Percentiles rank a stretch among this genome's conserved stretches.
Conservation (phyloP, 2,113 vertebrate genomes). For the Riparia riparia region DNA sequence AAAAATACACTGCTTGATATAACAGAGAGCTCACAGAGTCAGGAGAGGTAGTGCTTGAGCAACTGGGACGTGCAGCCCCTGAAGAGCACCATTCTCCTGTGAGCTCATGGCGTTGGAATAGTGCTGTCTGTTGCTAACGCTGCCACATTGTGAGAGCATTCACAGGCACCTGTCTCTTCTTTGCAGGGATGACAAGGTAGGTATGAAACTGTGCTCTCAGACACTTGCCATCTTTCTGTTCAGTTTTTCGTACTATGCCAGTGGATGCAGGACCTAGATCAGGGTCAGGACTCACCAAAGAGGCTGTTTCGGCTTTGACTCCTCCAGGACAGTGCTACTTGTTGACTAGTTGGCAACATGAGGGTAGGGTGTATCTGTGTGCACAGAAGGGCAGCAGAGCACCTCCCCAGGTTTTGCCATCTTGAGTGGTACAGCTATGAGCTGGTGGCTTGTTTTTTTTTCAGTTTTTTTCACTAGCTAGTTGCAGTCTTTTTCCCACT, state of each 20-base stretch:
- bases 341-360: not conserved
- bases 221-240: not conserved
- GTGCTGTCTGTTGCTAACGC: not conserved
- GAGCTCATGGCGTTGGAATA: not conserved
- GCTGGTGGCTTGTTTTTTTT: not conserved
- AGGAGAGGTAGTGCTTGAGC: not conserved
- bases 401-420: not conserved
- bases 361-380: not conserved
- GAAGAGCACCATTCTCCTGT: rapidly evolving
- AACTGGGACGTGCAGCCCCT: rapidly evolving
- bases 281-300: not conserved
- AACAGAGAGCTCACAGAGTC: not conserved
- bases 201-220: not conserved
- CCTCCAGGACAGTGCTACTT: not conserved
- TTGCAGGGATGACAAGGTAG: not conserved
- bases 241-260: not conserved
- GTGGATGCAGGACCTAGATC: not conserved
- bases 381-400: not conserved
- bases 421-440: not conserved
- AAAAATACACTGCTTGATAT: not conserved
- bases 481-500: not conserved
- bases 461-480: not conserved
- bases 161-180: not conserved
- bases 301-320: not conserved
- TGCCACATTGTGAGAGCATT: not conserved